phyloP scores from a whole-genome alignment of 2,888 invertebrate genomes.

The Nomada hirtipes region DNA sequence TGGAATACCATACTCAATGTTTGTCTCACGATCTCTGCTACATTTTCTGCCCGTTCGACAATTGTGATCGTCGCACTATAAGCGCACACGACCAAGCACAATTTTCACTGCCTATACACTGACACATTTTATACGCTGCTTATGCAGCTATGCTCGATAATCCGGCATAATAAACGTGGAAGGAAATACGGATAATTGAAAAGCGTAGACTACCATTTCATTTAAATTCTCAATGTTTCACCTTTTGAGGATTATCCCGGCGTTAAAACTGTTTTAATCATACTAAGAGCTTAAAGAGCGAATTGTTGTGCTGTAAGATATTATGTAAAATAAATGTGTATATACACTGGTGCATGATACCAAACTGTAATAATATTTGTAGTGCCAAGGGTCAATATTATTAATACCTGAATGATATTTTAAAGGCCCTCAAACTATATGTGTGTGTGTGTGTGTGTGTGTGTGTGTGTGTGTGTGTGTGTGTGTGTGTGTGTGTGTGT shows the following conservation, averaged over 20 bases:
- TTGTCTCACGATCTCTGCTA: neutral
- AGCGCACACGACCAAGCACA: neutral
- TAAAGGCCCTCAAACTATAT: too few species aligned
- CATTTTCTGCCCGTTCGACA: slow-evolving; percentile 12
- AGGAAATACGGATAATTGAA: slow-evolving; percentile 38
- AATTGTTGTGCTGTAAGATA: too few species aligned
- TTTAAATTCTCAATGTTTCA: neutral
- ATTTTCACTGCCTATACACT: slow-evolving; percentile 19
- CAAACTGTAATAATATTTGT: too few species aligned
- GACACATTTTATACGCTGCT: neutral
- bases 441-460: too few species aligned
- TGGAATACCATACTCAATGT: slow-evolving; percentile 20
- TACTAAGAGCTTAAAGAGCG: neutral
- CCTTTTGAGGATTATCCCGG: neutral
- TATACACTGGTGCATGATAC: too few species aligned
- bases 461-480: too few species aligned
- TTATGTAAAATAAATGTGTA: too few species aligned
- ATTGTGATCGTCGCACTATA: slow-evolving; percentile 30
- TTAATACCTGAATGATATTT: too few species aligned
- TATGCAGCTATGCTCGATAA: slow-evolving; percentile 39
- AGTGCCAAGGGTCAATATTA: too few species aligned
- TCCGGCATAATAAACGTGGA: slow-evolving; percentile 40
- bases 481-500: too few species aligned
- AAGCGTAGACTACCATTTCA: slow-evolving; percentile 12
- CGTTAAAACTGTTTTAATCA: neutral